Base-by-base conservation (phyloP, 1,140 invertebrate species). In the Drosophila mayri region DNA sequence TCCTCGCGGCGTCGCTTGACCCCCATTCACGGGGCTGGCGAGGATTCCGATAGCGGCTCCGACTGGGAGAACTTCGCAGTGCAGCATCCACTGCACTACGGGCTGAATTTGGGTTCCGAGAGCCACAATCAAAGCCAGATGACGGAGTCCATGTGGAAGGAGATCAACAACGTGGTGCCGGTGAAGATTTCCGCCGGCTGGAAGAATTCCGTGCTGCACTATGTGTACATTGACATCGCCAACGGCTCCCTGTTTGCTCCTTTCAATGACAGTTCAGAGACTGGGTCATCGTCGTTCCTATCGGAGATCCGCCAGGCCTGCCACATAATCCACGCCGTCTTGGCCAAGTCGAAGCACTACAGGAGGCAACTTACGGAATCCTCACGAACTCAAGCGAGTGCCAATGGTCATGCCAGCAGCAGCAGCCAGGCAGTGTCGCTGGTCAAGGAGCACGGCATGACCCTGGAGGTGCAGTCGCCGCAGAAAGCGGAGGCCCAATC, bases 361-460 rank as follows among this genome's bases (percentile, higher is more conserved):
- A 76, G 95, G 79, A 94, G 94, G 74, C 93, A 95, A 77, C 85
- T 94, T 11, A 93, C 93, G 63, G 94, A 95, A 67, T 94, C 95
- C 62, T 91, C 70, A 0, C 44, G 55, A 22, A 20, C 47, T 0
- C 22, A 14, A 9, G 12, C 44, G 18, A 95, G 94, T 88, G 30
- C 37, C 8, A 49, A 58, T 16, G 66, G 57, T 0, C 61, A 80
- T 40, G 50, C 20, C 18, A 38, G 20, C 52, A 94, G 95, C 75
- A 94, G 95, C 70, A 92, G 96, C 75, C 96, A 96, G 93, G 96
- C 95, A 81, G 93, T 97, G 49, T 95, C 97, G 14, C 95, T 96
- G 5, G 95, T 97, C 9, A 92, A 92, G 25, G 91, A 92, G 35
- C 79, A 92, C 10, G 82, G 91, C 61, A 78, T 92, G 22, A 91